phyloP scores from a whole-genome alignment of 2,888 invertebrate genomes.

The Acleris literana region DNA sequence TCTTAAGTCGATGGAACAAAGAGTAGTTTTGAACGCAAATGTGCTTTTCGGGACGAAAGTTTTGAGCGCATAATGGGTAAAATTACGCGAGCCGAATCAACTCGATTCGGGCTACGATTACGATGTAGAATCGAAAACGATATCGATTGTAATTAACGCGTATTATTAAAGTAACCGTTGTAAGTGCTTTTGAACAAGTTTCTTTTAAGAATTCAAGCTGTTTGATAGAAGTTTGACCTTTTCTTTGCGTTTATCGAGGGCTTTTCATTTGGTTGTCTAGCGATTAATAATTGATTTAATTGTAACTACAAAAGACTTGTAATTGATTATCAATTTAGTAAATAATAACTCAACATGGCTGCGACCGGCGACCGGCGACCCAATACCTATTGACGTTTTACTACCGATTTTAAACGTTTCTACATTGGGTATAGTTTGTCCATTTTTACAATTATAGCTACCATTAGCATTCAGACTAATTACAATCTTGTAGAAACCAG shows the following conservation, averaged over 20 bases:
- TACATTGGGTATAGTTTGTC: too few species aligned
- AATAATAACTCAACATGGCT: slow-evolving; percentile 14
- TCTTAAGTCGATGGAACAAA: slow-evolving; percentile 52
- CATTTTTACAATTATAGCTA: too few species aligned
- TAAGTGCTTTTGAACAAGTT: slow-evolving; percentile 68
- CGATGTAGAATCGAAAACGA: slow-evolving; percentile 65
- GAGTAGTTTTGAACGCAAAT: slow-evolving; percentile 51
- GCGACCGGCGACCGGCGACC: too few species aligned
- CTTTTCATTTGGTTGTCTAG: slow-evolving; percentile 67
- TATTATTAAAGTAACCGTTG: slow-evolving; percentile 69
- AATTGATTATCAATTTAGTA: slow-evolving; percentile 42
- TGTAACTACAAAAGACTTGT: slow-evolving; percentile 52
- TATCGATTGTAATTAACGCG: slow-evolving; percentile 73
- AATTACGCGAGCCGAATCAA: slow-evolving; percentile 72
- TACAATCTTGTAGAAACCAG: too few species aligned
- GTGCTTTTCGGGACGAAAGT: slow-evolving; percentile 56
- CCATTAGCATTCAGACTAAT: too few species aligned
- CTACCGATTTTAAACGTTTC: too few species aligned
- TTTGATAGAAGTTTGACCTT: slow-evolving; percentile 67
- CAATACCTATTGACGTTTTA: too few species aligned
- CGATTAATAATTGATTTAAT: slow-evolving; percentile 72
- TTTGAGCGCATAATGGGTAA: slow-evolving; percentile 68
- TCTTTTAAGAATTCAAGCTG: slow-evolving; percentile 63
- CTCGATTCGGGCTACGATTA: slow-evolving; percentile 70
- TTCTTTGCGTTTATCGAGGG: slow-evolving; percentile 58